Evolutionary conservation across 2,888 invertebrate species (phyloP), one percentile per base, ranked within the genome.

Genomic region (Yponomeuta sedellus): DNA sequence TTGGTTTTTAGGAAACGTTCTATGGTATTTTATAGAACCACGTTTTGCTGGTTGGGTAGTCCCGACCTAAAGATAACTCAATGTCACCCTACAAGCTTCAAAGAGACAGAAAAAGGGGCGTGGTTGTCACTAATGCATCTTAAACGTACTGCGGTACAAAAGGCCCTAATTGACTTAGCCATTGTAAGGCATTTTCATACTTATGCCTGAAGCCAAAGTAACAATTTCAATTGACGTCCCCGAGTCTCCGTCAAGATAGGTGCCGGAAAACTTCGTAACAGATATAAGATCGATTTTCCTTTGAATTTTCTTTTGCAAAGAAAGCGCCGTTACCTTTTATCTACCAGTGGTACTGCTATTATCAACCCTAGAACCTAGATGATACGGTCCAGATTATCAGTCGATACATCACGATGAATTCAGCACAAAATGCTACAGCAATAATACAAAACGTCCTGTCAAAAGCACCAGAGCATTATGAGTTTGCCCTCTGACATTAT

Each of bases 401-500:
- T 12, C 12, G 16, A 16, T 2, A 16, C 5, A 52, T 5, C 44
- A 16, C 16, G 16, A 52, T 1, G 44, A 52, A 16, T 52, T 52
- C 8, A 4, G 44, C 44, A 16, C 44, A 52, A 52, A 58, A 58
- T 20, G 6, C 11, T 19, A 19, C 12, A 3, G 22, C 20, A 58
- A 20, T 58, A 20, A 19, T 70, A 65, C 64, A 22, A 40, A 63
- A 19, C 10, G 40, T 16, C 19, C 63, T 72, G 72, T 71, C 69
- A 71, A 68, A 67, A 68, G 67, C 72, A 74, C 69, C 69, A 73
- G 72, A 74, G 68, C 68, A 67, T 72, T 73, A 69, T 69, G 61
- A 61, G 66, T 67, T 70, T 68, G 72, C 71, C 71, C 70, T 74
- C 67, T 74, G 74, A 73, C 73, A 72, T 73, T 66, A 62, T 64